Evolutionary conservation across 2,797 vertebrate species (phyloP).

Genomic region (Phaenicophaeus curvirostris): DNA sequence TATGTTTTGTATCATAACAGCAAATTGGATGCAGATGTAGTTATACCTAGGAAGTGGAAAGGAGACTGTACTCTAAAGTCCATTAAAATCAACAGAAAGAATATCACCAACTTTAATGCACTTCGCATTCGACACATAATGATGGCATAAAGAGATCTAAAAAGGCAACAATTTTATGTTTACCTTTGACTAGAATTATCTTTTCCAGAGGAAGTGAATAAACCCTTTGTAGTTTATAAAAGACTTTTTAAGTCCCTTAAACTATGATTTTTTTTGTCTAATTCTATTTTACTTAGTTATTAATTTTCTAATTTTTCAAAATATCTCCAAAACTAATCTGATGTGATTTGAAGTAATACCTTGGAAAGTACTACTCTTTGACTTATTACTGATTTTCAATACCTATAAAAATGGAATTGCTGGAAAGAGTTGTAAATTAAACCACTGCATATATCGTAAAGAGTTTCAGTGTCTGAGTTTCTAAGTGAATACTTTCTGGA

Average conservation of each 20-base stretch:
- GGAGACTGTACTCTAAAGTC: background rate
- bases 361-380: conserved; percentile 45
- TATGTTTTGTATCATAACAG: background rate
- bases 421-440: conserved; percentile 71
- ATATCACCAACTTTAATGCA: background rate
- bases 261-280: background rate
- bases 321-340: conserved; percentile 15
- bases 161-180: background rate
- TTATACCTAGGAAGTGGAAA: background rate
- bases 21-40: background rate
- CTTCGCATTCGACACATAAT: background rate
- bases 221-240: background rate
- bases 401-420: conserved; percentile 56
- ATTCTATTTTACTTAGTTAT: conserved; percentile 17
- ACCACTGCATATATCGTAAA: conserved; percentile 36
- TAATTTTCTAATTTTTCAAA: conserved; percentile 56
- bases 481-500: conserved; percentile 4
- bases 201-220: background rate
- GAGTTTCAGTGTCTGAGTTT: conserved; percentile 1
- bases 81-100: background rate
- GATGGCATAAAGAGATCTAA: background rate
- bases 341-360: conserved; percentile 49
- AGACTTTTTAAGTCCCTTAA: background rate
- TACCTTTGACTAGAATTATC: background rate
- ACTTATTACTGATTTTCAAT: conserved; percentile 59